phyloP scores from a whole-genome alignment of 2,888 invertebrate species.

The Lobophora halterata region DNA sequence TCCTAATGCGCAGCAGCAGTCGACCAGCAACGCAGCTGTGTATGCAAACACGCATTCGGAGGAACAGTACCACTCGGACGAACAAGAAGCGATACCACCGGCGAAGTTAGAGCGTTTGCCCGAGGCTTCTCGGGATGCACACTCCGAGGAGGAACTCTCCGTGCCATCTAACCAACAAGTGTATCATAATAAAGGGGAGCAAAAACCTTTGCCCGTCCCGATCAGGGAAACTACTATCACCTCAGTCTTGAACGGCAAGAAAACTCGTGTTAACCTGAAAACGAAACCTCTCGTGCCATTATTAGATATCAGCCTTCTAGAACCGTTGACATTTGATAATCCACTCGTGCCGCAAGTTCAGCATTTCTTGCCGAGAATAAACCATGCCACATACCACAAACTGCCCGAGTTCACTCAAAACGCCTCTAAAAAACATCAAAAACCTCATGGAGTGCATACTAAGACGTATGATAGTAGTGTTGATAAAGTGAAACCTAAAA shows the following conservation, averaged over 20 bases:
- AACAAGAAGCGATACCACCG: too few relatives aligned
- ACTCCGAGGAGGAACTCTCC: constrained; percentile 27
- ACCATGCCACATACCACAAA: constrained; percentile 56
- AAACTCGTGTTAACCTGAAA: constrained; percentile 56
- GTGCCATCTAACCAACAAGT: constrained; percentile 22
- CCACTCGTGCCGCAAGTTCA: constrained; percentile 74
- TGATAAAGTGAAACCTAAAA: constrained; percentile 46
- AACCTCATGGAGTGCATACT: constrained; percentile 50
- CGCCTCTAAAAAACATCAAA: constrained; percentile 51
- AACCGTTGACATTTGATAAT: constrained; percentile 69
- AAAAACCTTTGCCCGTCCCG: constrained; percentile 46
- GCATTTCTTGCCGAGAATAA: constrained; percentile 68
- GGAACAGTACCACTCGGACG: constrained; percentile 40
- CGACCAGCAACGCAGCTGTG: constrained; percentile 49
- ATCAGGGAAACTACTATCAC: constrained; percentile 49
- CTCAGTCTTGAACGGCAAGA: constrained; percentile 59
- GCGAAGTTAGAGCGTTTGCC: constrained; percentile 38
- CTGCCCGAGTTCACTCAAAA: constrained; percentile 46
- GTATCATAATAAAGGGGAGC: constrained; percentile 38
- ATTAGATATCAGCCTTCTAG: constrained; percentile 63
- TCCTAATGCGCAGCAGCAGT: constrained; percentile 47
- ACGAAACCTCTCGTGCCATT: constrained; percentile 62
- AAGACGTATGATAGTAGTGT: constrained; percentile 52
- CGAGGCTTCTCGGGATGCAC: constrained; percentile 24
- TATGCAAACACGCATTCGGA: constrained; percentile 43